Conservation (phyloP, 2,888 invertebrate species). For the Phyllotreta cruciferae region DNA sequence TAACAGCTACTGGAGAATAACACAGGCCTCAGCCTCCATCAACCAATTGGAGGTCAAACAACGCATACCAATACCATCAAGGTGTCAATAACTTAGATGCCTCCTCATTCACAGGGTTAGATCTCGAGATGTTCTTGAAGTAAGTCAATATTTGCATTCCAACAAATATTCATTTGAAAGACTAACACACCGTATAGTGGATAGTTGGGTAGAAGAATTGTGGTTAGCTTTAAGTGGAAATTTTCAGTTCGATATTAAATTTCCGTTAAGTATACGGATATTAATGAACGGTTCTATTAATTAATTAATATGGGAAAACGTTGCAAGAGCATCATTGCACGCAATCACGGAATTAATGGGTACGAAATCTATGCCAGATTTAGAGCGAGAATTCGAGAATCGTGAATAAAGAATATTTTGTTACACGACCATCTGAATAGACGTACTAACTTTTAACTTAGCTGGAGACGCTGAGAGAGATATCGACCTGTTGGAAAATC, state of each 20-base stretch:
- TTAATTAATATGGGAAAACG: slow-evolving; percentile 18
- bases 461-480: slow-evolving; percentile 8
- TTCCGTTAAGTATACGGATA: background rate
- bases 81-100: slow-evolving; percentile 49
- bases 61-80: slow-evolving; percentile 42
- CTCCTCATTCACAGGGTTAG: slow-evolving; percentile 55
- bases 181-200: no score
- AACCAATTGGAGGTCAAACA: slow-evolving; percentile 53
- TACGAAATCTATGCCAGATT: slow-evolving; percentile 37
- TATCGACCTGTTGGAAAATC: slow-evolving; percentile 27
- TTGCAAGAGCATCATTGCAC: slow-evolving; percentile 27
- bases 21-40: slow-evolving; percentile 64
- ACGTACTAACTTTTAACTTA: slow-evolving; percentile 29
- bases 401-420: slow-evolving; percentile 43
- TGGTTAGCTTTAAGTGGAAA: slow-evolving; percentile 1
- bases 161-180: background rate
- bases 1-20: slow-evolving; percentile 72
- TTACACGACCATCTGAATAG: slow-evolving; percentile 29
- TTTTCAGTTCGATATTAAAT: background rate
- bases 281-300: no score
- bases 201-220: no score
- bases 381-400: slow-evolving; percentile 34
- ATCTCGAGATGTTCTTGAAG: slow-evolving; percentile 56
- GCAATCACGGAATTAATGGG: slow-evolving; percentile 35
- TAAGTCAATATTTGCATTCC: slow-evolving; percentile 34